Base-by-base conservation (phyloP, 1,140 invertebrate genomes). In the Lamellibrachia luymesi region DNA sequence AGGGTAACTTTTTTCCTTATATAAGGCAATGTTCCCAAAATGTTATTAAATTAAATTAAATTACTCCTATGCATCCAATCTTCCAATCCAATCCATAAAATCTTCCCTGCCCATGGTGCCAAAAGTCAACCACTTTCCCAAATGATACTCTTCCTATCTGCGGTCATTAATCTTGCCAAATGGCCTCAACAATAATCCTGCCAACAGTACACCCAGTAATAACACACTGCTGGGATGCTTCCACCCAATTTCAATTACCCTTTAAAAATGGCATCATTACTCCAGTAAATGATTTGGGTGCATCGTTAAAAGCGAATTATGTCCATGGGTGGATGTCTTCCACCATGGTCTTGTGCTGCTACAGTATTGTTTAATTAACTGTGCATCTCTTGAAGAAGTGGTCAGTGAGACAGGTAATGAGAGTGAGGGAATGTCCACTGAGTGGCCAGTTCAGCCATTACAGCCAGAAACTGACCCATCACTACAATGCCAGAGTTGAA, bases 211-310 rank as follows among this genome's bases (percentile, higher is more conserved):
- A 80, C 64, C 13, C 13, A 80, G 64, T 80, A 80, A 80, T 80
- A 80, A 80, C 13, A 80, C 64, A 8, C 64, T 22, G 25, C 64
- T 22, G 64, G 25, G 25, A 80, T 8, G 64, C 64, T 22, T 80
- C 64, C 6, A 80, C 64, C 64, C 64, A 2, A 80, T 80, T 80
- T 80, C 64, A 80, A 80, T 80, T 80, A 80, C 64, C 64, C 64
- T 80, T 80, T 80, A 80, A 80, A 80, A 80, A 80, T 80, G 64
- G 64, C 64, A 80, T 80, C 64, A 80, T 80, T 80, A 80, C 64
- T 80, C 64, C 64, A 8, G 13, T 80, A 80, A 80, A 80, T 80
- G 64, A 80, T 80, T 80, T 80, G 64, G 64, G 64, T 17, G 64
- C 64, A 80, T 80, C 64, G 64, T 80, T 80, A 80, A 80, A 80